Evolutionary conservation across 2,888 invertebrate genomes (phyloP).

Genomic region (Drosophila quinaria): DNA sequence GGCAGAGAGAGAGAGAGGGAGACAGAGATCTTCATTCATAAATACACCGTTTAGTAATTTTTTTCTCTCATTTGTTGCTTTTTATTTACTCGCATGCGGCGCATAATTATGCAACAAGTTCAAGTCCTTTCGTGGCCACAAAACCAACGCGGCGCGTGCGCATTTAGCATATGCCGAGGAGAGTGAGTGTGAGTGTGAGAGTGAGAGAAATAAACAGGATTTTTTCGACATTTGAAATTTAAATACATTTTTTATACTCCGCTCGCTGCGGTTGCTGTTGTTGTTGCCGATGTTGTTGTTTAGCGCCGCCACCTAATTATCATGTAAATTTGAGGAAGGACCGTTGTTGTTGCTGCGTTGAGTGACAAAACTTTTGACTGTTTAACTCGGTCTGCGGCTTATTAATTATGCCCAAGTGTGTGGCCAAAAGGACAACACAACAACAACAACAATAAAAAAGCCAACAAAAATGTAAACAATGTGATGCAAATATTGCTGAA

Average conservation of each 20-base stretch:
- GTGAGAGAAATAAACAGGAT: slow-evolving; percentile 71
- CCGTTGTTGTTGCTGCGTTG: slow-evolving; percentile 30
- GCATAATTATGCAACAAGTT: slow-evolving; percentile 83
- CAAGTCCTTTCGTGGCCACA: slow-evolving; percentile 76
- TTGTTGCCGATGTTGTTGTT: slow-evolving; percentile 12
- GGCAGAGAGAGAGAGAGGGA: slow-evolving; percentile 14
- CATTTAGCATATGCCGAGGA: slow-evolving; percentile 76
- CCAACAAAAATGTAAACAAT: slow-evolving; percentile 58
- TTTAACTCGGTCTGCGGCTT: slow-evolving; percentile 66
- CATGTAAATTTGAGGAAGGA: slow-evolving; percentile 76
- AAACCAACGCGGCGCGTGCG: slow-evolving; percentile 80
- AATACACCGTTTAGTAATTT: slow-evolving; percentile 71
- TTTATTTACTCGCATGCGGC: slow-evolving; percentile 65
- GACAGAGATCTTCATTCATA: slow-evolving; percentile 76
- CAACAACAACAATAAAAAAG: slow-evolving; percentile 25
- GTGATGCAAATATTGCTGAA: slow-evolving; percentile 66
- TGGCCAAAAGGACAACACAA: slow-evolving; percentile 69
- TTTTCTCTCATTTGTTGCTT: slow-evolving; percentile 26
- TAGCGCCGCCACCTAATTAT: slow-evolving; percentile 73
- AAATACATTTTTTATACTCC: slow-evolving; percentile 58
- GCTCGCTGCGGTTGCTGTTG: slow-evolving; percentile 2
- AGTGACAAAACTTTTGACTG: slow-evolving; percentile 52
- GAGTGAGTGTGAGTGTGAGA: slow-evolving; percentile 1
- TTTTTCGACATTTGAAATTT: slow-evolving; percentile 77
- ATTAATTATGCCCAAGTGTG: slow-evolving; percentile 82